These are phyloP conservation scores for Copsychus sechellarum DNA, from an alignment of 2,113 vertebrate species.

Conservation along the genomic window DNA sequence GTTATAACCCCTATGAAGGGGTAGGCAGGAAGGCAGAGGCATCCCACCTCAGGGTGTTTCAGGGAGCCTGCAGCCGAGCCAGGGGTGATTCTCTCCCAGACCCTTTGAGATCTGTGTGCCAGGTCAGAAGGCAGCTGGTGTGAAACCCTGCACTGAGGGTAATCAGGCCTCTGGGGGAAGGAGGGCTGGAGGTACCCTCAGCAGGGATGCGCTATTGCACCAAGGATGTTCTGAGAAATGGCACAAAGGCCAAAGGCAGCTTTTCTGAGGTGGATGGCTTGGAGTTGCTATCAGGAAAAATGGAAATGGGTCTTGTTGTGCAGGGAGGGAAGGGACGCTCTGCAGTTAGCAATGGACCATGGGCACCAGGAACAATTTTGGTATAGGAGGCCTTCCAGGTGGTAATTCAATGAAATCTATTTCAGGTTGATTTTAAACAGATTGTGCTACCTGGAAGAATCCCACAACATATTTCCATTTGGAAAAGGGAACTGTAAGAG, in stretches of 20 bases:
- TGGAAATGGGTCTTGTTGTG: background rate
- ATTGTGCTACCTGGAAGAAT: background rate
- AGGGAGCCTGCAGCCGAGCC: fast-evolving
- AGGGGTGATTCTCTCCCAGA: background rate
- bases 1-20: fast-evolving
- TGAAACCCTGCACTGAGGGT: fast-evolving
- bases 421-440: background rate
- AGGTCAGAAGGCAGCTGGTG: background rate
- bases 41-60: fast-evolving
- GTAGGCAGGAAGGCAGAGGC: background rate
- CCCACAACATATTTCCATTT: background rate
- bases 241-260: fast-evolving
- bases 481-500: background rate
- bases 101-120: fast-evolving
- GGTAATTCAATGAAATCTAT: background rate
- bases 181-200: fast-evolving
- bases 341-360: fast-evolving
- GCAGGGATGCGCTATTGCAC: background rate
- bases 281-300: background rate
- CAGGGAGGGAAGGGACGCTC: background rate
- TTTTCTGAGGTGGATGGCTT: fast-evolving
- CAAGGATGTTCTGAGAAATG: fast-evolving
- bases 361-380: background rate
- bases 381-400: background rate
- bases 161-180: background rate